A percentile compares a stretch with the other conserved stretches of the same genome.
Conservation (phyloP, 2,113 vertebrate species). For the Chloroceryle aenea region DNA sequence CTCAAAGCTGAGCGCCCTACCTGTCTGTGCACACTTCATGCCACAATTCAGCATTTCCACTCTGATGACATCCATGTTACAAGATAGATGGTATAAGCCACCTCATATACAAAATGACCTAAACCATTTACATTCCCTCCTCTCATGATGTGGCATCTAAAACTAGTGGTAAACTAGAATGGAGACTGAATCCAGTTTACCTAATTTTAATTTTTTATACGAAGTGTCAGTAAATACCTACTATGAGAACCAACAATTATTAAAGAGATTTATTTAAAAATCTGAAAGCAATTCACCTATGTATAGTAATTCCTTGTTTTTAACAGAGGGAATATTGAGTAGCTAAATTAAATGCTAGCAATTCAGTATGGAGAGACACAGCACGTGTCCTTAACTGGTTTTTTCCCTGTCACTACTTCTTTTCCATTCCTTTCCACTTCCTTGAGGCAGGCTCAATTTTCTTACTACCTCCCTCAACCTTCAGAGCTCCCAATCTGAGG, state of each 20-base stretch:
- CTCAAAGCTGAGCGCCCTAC: neutral
- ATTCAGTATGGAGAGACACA: neutral
- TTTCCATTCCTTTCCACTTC: neutral
- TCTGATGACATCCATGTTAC: neutral
- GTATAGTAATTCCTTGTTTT: neutral
- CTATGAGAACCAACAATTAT: neutral
- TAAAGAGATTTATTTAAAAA: neutral
- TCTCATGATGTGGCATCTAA: neutral
- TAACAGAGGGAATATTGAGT: neutral
- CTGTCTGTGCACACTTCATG: neutral
- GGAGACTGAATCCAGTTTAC: neutral
- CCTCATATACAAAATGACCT: neutral
- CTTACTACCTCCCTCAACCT: neutral
- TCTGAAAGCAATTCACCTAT: neutral
- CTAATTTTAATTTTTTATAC: neutral
- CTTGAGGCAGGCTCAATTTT: neutral
- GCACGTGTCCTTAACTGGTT: neutral
- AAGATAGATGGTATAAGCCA: neutral
- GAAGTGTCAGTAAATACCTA: neutral
- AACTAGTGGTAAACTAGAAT: neutral
- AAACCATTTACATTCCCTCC: neutral
- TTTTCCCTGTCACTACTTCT: neutral
- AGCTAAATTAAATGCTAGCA: neutral
- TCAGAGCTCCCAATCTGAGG: neutral
- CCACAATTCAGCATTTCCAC: slow-evolving; percentile 25